A percentile compares a stretch with the other conserved stretches of the same genome.
Conservation (phyloP, 2,888 invertebrate species). For the Linnaemya vulpina region DNA sequence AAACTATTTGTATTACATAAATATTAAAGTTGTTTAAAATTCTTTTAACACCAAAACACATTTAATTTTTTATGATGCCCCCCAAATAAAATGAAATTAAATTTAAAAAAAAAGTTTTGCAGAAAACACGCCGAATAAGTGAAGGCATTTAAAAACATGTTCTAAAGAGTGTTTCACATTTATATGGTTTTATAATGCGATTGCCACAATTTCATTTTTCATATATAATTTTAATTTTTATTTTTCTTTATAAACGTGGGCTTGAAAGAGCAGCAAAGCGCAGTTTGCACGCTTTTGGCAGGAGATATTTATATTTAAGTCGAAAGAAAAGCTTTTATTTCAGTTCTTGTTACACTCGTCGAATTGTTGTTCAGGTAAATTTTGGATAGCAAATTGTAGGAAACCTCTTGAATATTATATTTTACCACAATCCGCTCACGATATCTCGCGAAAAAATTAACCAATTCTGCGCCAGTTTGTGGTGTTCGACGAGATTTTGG, state of each 20-base stretch:
- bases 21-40: conserved; percentile 39
- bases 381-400: neutral
- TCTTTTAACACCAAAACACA: conserved; percentile 43
- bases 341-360: neutral
- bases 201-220: conserved; percentile 49
- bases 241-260: conserved; percentile 3
- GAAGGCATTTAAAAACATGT: conserved; percentile 70
- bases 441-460: no score
- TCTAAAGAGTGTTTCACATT: conserved; percentile 76
- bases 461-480: no score
- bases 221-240: neutral
- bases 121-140: conserved; percentile 11
- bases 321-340: neutral
- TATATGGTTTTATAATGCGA: conserved; percentile 76
- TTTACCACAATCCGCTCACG: no score
- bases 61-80: conserved; percentile 39
- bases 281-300: neutral
- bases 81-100: conserved; percentile 12
- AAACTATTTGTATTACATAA: conserved; percentile 47
- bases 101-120: neutral
- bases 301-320: conserved; percentile 5
- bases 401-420: neutral
- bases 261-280: neutral
- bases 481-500: no score
- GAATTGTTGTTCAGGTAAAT: conserved; percentile 13